Base-by-base conservation (phyloP, 2,113 vertebrate genomes). In the Salvator merianae region DNA sequence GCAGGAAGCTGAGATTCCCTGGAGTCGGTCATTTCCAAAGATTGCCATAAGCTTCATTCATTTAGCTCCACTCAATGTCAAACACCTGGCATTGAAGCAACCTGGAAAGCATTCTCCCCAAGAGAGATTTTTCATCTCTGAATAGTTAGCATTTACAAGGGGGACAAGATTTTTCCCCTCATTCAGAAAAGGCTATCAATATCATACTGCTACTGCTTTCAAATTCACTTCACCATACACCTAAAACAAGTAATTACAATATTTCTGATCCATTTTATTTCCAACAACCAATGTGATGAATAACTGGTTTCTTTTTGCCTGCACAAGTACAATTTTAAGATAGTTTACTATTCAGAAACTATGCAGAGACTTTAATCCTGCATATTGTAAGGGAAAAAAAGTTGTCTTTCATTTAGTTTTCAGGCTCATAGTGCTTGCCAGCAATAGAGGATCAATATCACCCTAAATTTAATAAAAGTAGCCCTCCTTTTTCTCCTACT, bases 61-160 rank as follows among this genome's bases (percentile, higher is more conserved):
- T 97, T 96, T 96, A 95, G 94, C 93, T 93, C 92, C 88, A 94
- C 93, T 96, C 96, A 94, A 94, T 95, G 96, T 96, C 97, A 97
- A 97, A 97, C 96, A 97, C 97, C 97, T 97, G 97, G 96, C 95
- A 96, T 86, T 91, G 94, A 96, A 93, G 93, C 93, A 95, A 96
- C 95, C 95, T 94, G 93, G 94, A 96, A 96, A 96, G 93, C 90
- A 93, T 94, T 94, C 95, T 90, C 90, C 90, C 94, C 94, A 91
- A 90, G 91, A 91, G 92, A 94, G 94, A 96, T 93, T 79, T 94
- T 93, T 93, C 91, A 59, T 90, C 91, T 95, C 86, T 92, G 90
- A 95, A 93, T 91, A 93, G 89, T 90, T 94, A 95, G 93, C 93
- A 94, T 96, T 96, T 95, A 96, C 93, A 96, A 94, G 90, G 9